phyloP scores from a whole-genome alignment of 2,797 vertebrate genomes.

The Luscinia luscinia region DNA sequence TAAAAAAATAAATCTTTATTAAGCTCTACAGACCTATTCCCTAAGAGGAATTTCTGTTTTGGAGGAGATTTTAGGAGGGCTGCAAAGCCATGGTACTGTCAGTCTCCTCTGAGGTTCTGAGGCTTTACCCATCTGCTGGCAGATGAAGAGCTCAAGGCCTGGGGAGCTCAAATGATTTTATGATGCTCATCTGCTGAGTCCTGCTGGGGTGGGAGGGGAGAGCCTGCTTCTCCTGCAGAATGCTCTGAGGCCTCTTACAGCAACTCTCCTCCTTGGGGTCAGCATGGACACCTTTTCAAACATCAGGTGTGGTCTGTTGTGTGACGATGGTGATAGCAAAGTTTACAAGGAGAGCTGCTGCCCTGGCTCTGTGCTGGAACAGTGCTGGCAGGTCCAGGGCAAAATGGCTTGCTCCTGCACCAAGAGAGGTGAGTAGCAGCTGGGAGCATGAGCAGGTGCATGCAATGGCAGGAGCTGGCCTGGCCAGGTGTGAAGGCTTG shows the following conservation, averaged over 20 bases:
- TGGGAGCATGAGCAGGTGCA: neutral
- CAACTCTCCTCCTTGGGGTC: neutral
- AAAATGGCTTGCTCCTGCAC: neutral
- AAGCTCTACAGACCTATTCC: neutral
- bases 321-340: neutral
- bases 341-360: neutral
- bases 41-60: neutral
- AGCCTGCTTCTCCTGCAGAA: neutral
- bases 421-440: neutral
- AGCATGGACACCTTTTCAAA: neutral
- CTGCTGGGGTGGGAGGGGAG: neutral
- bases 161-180: neutral
- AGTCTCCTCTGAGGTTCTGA: neutral
- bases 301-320: fast-evolving
- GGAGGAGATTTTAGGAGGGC: neutral
- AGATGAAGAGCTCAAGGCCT: neutral
- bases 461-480: neutral
- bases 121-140: neutral
- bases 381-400: neutral
- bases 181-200: neutral
- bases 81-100: neutral
- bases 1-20: conserved; percentile 34
- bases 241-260: fast-evolving
- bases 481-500: neutral
- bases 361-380: neutral